These are phyloP conservation scores for Lagenorhynchus albirostris DNA, from an alignment of 2,113 vertebrate genomes.

Conservation along the genomic window DNA sequence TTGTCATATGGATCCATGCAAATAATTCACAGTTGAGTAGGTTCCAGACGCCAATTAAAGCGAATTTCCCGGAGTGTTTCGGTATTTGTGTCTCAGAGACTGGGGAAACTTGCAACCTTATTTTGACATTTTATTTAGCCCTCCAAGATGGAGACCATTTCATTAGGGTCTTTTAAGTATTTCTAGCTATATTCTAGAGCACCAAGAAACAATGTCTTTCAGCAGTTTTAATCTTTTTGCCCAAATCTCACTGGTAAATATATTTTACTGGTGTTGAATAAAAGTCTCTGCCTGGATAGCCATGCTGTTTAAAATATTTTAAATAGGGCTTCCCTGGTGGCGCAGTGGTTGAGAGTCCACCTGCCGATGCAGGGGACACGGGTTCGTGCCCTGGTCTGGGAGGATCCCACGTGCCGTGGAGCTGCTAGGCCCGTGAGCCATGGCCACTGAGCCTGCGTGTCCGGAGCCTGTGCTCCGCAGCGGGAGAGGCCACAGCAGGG, in stretches of 20 bases:
- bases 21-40: not conserved
- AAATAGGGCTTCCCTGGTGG: not conserved
- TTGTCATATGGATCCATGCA: not conserved
- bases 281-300: conserved; percentile 43
- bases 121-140: not conserved
- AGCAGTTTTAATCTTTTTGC: conserved; percentile 64
- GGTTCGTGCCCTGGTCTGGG: no score
- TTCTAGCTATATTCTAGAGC: conserved; percentile 31
- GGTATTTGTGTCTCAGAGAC: not conserved
- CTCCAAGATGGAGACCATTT: not conserved
- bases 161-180: not conserved
- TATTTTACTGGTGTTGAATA: conserved; percentile 69
- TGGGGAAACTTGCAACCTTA: not conserved
- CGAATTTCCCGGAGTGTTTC: not conserved
- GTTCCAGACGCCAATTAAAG: not conserved
- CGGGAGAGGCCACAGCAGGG: no score
- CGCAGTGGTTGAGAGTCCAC: no score
- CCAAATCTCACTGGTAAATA: conserved; percentile 66
- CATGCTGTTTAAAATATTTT: conserved; percentile 58
- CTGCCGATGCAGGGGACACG: no score
- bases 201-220: conserved; percentile 44
- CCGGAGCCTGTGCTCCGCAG: no score
- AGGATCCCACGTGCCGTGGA: no score
- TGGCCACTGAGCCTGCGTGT: no score
- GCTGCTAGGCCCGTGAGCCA: no score